Percentiles rank a stretch among this genome's conserved stretches.
Evolutionary conservation across 2,113 vertebrate species (phyloP).

Genomic region (Glaucidium brasilianum): DNA sequence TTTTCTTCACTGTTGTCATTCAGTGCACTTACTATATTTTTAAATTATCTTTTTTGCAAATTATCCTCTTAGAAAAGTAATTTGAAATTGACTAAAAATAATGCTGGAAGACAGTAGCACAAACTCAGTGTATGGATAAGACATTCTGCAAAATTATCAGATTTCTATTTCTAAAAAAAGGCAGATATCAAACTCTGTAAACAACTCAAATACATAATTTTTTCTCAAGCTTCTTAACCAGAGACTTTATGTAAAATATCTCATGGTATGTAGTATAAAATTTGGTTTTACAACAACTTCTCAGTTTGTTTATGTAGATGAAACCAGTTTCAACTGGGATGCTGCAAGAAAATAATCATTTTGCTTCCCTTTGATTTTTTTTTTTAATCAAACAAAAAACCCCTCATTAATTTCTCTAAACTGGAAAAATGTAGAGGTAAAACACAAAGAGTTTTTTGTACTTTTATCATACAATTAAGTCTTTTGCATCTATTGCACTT

Average conservation of each 20-base stretch:
- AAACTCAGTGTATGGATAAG: background rate
- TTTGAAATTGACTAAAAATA: background rate
- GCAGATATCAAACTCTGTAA: background rate
- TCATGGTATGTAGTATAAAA: background rate
- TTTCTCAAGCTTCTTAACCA: background rate
- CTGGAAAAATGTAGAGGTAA: background rate
- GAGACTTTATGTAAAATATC: background rate
- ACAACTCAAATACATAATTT: background rate
- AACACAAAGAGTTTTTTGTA: background rate
- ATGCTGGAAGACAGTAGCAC: background rate
- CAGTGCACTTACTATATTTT: background rate
- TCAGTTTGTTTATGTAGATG: background rate
- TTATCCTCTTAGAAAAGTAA: background rate
- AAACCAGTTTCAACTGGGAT: background rate
- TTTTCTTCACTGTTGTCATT: background rate
- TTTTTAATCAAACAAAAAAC: background rate
- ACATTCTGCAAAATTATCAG: background rate
- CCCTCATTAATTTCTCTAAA: background rate
- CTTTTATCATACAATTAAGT: background rate
- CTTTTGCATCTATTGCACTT: background rate
- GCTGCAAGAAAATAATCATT: background rate
- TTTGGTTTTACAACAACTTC: background rate
- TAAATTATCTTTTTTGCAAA: background rate
- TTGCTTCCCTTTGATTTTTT: background rate
- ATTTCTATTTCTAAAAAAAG: background rate